Conservation (phyloP, 2,113 vertebrate species). For the Erythrolamprus reginae region DNA sequence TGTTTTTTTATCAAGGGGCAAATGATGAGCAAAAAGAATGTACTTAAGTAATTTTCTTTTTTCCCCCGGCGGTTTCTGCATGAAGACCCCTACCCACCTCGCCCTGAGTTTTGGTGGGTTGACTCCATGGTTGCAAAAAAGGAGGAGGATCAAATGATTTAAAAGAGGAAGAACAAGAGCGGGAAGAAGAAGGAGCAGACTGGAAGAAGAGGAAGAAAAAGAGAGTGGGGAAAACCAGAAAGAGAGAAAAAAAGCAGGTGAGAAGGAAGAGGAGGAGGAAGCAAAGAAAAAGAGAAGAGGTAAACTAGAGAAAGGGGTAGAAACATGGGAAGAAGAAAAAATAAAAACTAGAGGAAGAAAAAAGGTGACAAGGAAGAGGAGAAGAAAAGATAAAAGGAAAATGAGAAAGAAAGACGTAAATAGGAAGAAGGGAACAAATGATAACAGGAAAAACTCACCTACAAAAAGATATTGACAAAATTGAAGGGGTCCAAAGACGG, state of each 20-base stretch:
- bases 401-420: not conserved
- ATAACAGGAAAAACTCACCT: too few species aligned
- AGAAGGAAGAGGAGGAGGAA: not conserved
- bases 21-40: too few species aligned
- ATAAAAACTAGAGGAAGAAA: not conserved
- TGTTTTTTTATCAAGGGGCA: too few species aligned
- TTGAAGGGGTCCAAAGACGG: too few species aligned
- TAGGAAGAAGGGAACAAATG: not conserved
- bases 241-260: not conserved
- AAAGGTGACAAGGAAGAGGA: not conserved
- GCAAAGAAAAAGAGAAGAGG: too few species aligned
- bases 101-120: not conserved
- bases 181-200: not conserved
- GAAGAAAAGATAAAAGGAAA: too few species aligned
- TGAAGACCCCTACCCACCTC: not conserved
- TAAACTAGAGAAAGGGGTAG: too few species aligned
- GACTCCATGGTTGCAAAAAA: not conserved
- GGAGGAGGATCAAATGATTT: not conserved
- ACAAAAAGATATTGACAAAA: too few species aligned
- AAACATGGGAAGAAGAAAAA: too few species aligned
- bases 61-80: too few species aligned
- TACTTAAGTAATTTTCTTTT: too few species aligned
- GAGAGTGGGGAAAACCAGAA: not conserved
- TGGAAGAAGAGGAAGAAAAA: not conserved
- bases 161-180: not conserved